phyloP scores from a whole-genome alignment of 2,888 invertebrate species.

The Eulithis testata region DNA sequence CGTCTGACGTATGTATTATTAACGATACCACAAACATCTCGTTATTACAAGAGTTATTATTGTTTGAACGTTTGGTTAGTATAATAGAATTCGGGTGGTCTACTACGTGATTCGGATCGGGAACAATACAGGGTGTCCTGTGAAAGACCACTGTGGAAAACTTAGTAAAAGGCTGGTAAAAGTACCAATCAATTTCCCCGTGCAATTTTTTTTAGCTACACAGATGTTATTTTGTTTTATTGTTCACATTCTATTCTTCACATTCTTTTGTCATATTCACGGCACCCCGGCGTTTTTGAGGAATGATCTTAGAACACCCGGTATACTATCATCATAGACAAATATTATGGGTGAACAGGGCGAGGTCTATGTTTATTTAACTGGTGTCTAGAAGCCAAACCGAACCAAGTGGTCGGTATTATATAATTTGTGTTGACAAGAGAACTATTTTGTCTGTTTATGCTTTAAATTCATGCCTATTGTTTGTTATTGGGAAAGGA shows the following conservation, averaged over 20 bases:
- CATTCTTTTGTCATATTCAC: no score
- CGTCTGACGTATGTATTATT: conserved; percentile 62
- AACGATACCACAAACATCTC: conserved; percentile 58
- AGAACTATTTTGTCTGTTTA: conserved; percentile 29
- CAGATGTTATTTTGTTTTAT: no score
- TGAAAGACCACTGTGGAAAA: no score
- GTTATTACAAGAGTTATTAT: conserved; percentile 53
- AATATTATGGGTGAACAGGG: conserved; percentile 34
- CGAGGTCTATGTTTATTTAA: conserved; percentile 40
- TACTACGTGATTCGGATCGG: conserved; percentile 35
- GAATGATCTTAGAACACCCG: no score
- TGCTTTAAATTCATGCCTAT: conserved; percentile 28
- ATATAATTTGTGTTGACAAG: conserved; percentile 38
- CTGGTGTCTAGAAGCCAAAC: conserved; percentile 35
- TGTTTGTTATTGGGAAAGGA: conserved; percentile 22
- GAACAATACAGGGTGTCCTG: conserved; percentile 20
- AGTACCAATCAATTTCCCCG: no score
- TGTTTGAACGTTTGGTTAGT: conserved; percentile 43
- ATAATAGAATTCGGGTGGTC: conserved; percentile 46
- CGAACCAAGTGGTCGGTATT: conserved; percentile 29
- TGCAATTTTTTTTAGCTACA: no score
- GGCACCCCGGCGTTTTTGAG: no score
- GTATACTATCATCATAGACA: conserved; percentile 34
- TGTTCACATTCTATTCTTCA: no score
- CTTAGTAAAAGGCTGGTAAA: no score